Conservation (phyloP, 2,888 invertebrate species). For the Boloria selene region DNA sequence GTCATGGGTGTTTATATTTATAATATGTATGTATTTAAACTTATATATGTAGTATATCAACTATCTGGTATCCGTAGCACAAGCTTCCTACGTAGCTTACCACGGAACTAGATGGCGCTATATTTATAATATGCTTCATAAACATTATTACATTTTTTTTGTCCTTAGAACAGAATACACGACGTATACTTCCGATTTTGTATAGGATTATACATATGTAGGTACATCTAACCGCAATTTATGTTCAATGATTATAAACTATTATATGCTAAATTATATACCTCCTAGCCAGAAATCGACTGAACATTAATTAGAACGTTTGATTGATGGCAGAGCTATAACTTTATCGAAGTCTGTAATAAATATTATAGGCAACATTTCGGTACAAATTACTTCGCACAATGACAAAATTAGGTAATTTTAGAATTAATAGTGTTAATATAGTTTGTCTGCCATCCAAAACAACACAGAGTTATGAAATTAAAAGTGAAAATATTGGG, state of each 20-base stretch:
- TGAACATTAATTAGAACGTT: conserved; percentile 20
- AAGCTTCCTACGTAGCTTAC: too few relatives aligned
- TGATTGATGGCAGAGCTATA: conserved; percentile 23
- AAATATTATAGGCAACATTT: conserved; percentile 19
- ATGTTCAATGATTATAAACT: not conserved
- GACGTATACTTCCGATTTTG: too few relatives aligned
- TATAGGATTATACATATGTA: too few relatives aligned
- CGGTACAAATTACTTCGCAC: conserved; percentile 5
- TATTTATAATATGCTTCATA: too few relatives aligned
- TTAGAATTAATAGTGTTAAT: not conserved
- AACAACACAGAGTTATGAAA: not conserved
- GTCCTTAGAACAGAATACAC: too few relatives aligned
- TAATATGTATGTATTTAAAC: too few relatives aligned
- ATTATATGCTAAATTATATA: not conserved
- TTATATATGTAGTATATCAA: too few relatives aligned
- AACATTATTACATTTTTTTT: too few relatives aligned
- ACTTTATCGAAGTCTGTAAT: conserved; percentile 23
- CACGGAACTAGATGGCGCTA: too few relatives aligned
- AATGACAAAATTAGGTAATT: conserved; percentile 2
- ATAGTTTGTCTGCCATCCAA: not conserved
- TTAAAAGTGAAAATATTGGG: not conserved
- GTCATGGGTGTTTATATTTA: too few relatives aligned
- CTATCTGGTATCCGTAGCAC: too few relatives aligned
- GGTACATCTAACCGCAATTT: not conserved
- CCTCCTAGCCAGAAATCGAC: conserved; percentile 1